phyloP scores from a whole-genome alignment of 1,140 invertebrate genomes.

The Drosophila baimaii region DNA sequence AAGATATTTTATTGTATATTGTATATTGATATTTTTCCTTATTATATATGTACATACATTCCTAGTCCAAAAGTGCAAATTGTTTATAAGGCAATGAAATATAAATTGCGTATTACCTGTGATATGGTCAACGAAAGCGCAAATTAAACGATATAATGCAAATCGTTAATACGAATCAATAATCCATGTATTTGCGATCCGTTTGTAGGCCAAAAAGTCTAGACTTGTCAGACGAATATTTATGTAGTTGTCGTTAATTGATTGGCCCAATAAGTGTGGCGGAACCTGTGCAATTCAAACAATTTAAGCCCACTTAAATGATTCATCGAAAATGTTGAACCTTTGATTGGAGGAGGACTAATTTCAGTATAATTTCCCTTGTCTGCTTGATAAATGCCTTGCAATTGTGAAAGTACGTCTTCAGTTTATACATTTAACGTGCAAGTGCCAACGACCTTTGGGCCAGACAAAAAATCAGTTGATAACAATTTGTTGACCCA shows the following conservation, averaged over 20 bases:
- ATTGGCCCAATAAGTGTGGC: constrained; percentile 14
- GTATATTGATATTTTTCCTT: too few species aligned
- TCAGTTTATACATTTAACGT: constrained; percentile 1
- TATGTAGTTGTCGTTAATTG: constrained; percentile 17
- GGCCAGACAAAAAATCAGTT: background rate
- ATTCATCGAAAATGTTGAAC: constrained; percentile 14
- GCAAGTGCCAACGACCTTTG: background rate
- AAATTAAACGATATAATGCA: constrained; percentile 20
- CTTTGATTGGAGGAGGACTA: background rate
- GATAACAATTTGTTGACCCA: constrained; percentile 14
- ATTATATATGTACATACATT: too few species aligned
- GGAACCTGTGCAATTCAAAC: constrained; percentile 15
- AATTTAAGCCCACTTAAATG: constrained; percentile 8
- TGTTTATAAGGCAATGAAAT: background rate
- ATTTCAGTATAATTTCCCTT: constrained; percentile 7
- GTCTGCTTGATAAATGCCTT: constrained; percentile 13
- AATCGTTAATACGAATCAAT: constrained; percentile 18
- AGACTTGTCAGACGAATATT: constrained; percentile 12
- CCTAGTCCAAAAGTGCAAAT: too few species aligned
- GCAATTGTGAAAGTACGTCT: constrained; percentile 21
- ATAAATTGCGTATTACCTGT: constrained; percentile 18
- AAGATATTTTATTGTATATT: too few species aligned
- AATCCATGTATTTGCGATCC: background rate
- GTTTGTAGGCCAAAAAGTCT: constrained; percentile 21
- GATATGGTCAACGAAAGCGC: background rate